Percentiles rank a stretch among this genome's conserved stretches.
phyloP scores from a whole-genome alignment of 2,113 vertebrate genomes.

The rat (Rattus norvegicus) region GRCr8 NC_086025.1:23690501-23691000 shows the following conservation, averaged over 20 bases:
- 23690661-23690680: conserved; percentile 90
- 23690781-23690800: conserved; percentile 52
- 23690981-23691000: conserved; percentile 80
- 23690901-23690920: neutral
- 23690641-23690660: conserved; percentile 95
- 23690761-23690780: conserved; percentile 73
- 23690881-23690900: neutral
- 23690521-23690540: conserved; percentile 94
- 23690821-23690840: neutral
- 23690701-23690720: conserved; percentile 97
- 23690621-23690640: conserved; percentile 95
- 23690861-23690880: neutral
- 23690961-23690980: conserved; percentile 80
- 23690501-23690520: conserved; percentile 90
- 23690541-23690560: conserved; percentile 94
- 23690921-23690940: conserved; percentile 71
- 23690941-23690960: conserved; percentile 81
- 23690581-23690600: conserved; percentile 90
- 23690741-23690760: conserved; percentile 86
- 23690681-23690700: conserved; percentile 99
- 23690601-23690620: conserved; percentile 94
- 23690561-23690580: conserved; percentile 91
- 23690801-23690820: neutral
- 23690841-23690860: neutral
- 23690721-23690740: conserved; percentile 81